Percentiles rank a stretch among this genome's conserved stretches.
Conservation (phyloP, 2,888 invertebrate genomes). For the Rambutsinella grinnellia region DNA sequence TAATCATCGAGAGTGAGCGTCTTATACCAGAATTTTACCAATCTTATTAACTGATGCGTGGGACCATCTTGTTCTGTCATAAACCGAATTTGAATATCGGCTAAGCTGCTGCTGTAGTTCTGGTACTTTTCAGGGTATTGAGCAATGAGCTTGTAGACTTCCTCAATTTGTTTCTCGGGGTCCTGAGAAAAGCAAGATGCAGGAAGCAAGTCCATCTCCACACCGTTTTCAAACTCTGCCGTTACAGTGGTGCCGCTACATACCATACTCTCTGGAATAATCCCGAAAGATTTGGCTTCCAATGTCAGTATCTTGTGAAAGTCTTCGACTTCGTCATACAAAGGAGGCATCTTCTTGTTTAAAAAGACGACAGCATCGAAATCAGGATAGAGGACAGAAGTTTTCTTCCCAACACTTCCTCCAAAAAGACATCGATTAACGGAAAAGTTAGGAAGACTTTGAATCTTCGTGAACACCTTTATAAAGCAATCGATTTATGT, state of each 20-base stretch:
- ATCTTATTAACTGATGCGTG: slow-evolving; percentile 18
- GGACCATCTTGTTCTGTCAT: neutral
- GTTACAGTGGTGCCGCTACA: neutral
- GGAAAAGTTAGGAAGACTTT: neutral
- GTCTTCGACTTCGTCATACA: neutral
- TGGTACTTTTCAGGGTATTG: too few species aligned
- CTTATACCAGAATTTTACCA: slow-evolving; percentile 33
- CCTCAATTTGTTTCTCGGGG: neutral
- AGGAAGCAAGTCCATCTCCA: slow-evolving; percentile 45
- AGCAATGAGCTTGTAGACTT: neutral
- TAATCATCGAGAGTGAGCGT: slow-evolving; percentile 9
- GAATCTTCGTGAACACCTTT: neutral
- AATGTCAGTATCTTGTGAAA: slow-evolving; percentile 12
- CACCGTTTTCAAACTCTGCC: slow-evolving; percentile 21
- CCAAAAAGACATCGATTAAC: neutral
- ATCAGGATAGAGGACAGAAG: slow-evolving; percentile 40
- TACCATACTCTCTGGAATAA: neutral
- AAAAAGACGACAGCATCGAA: slow-evolving; percentile 35
- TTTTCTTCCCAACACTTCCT: slow-evolving; percentile 50
- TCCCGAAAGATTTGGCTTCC: neutral
- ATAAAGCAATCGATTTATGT: too few species aligned
- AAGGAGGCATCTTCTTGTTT: slow-evolving; percentile 17
- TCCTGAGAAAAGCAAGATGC: slow-evolving; percentile 14
- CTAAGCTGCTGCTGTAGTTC: slow-evolving; percentile 15
- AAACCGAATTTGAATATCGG: slow-evolving; percentile 2